Evolutionary conservation across 2,888 invertebrate species (phyloP).

Genomic region (Coremacera marginata): DNA sequence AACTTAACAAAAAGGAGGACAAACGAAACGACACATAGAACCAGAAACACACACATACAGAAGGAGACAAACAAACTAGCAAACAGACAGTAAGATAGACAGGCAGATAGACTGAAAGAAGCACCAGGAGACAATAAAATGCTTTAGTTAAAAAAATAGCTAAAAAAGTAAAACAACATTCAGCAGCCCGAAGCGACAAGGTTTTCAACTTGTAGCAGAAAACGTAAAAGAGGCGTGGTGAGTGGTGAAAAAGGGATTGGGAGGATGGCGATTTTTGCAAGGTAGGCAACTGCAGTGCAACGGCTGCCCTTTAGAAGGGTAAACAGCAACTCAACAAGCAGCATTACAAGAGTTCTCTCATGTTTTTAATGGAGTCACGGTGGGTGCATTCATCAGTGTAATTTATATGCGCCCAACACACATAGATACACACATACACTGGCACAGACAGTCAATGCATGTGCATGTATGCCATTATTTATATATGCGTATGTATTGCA

Average conservation of each 20-base stretch:
- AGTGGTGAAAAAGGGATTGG: too few relatives aligned
- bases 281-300: neutral
- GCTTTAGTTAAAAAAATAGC: neutral
- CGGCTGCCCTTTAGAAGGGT: neutral
- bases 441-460: neutral
- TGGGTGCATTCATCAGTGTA: constrained; percentile 32
- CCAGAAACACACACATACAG: neutral
- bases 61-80: neutral
- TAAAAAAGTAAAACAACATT: neutral
- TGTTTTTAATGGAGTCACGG: constrained; percentile 46
- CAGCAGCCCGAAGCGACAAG: neutral
- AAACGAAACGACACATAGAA: neutral
- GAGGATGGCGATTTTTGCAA: neutral
- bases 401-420: constrained; percentile 13
- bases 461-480: neutral
- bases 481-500: neutral
- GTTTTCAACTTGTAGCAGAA: neutral
- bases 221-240: too few relatives aligned
- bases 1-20: constrained; percentile 16
- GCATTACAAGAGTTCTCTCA: constrained; percentile 44
- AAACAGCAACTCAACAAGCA: constrained; percentile 37
- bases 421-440: constrained; percentile 2
- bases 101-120: neutral
- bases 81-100: neutral
- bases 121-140: neutral